Conservation (phyloP, 1,140 invertebrate species). For the Arctopsyche grandis region DNA sequence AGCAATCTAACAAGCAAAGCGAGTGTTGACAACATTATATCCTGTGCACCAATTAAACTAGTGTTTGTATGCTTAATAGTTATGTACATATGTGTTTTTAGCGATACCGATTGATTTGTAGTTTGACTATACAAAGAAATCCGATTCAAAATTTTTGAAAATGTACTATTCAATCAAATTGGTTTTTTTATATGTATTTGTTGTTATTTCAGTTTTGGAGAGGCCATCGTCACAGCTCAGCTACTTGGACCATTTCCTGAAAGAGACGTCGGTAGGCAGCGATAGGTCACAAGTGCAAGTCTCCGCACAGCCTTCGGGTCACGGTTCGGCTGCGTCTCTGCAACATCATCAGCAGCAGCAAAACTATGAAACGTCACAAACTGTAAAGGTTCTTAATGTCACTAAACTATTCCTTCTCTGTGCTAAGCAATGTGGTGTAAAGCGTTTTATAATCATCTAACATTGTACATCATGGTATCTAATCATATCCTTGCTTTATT, state of each 20-base stretch:
- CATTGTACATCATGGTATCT: too few relatives aligned
- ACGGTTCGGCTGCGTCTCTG: constrained; percentile 40
- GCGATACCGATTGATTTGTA: neutral
- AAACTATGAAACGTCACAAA: constrained; percentile 46
- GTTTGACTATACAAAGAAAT: too few relatives aligned
- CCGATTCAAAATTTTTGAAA: neutral
- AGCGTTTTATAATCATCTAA: too few relatives aligned
- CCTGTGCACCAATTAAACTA: neutral
- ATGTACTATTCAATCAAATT: neutral
- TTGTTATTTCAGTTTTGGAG: constrained; percentile 75
- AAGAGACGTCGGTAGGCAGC: constrained; percentile 70
- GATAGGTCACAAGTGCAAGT: constrained; percentile 46
- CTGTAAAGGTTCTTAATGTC: constrained; percentile 46
- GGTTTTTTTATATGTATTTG: constrained; percentile 1
- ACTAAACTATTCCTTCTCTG: neutral
- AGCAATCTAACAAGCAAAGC: constrained; percentile 53
- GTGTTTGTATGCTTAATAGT: neutral
- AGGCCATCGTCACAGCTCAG: constrained; percentile 88
- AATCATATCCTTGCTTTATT: too few relatives aligned
- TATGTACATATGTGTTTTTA: neutral
- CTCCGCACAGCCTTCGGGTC: constrained; percentile 53
- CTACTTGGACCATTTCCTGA: constrained; percentile 88
- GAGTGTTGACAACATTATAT: constrained; percentile 23
- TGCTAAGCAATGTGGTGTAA: neutral
- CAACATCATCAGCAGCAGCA: constrained; percentile 45